Evolutionary conservation across 2,113 vertebrate genomes (phyloP), one percentile per base, ranked within the genome.

Genomic region (Zapus hudsonius): DNA sequence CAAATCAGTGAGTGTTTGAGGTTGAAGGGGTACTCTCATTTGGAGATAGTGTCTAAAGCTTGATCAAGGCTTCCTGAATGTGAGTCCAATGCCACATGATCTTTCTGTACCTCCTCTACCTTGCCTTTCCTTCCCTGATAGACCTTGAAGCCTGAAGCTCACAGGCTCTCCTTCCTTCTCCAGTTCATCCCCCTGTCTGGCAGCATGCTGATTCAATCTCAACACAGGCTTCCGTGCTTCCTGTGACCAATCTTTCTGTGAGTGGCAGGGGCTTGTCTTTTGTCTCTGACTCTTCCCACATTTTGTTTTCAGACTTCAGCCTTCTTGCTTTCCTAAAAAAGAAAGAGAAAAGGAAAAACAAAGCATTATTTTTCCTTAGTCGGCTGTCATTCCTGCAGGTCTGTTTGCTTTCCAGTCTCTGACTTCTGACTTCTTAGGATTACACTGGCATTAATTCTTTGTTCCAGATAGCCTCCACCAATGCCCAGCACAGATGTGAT

Each of bases 401-500:
- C 6, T n/a, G n/a, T n/a, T n/a, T n/a, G n/a, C n/a, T n/a, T n/a
- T n/a, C n/a, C n/a, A n/a, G n/a, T n/a, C 16, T 36, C 3, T 20
- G 44, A 11, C 11, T 36, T 85, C 42, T 11, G 25, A 36, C 57
- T 80, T 91, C 59, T 81, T 38, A 20, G 44, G 7, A 33, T 22
- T 72, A 63, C 25, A 44, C 36, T 33, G 83, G 17, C 63, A 36
- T 17, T 59, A 44, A 4, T 44, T 23, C 9, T 7, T 2, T 33
- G 36, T 2, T 31, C 33, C 57, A 80, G 10, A 23, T 0, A 25
- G 10, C 36, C 42, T 83, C n/a, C 31, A 3, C 17, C 2, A 38
- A 23, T 33, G 42, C 0, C 0, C 42, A 22, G 29, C 7, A 22
- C 27, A 6, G 2, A 22, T 0, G 0, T 19, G 63, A 8, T 27